Evolutionary conservation across 2,888 invertebrate genomes (phyloP).

Genomic region (Polymixis flavicincta): DNA sequence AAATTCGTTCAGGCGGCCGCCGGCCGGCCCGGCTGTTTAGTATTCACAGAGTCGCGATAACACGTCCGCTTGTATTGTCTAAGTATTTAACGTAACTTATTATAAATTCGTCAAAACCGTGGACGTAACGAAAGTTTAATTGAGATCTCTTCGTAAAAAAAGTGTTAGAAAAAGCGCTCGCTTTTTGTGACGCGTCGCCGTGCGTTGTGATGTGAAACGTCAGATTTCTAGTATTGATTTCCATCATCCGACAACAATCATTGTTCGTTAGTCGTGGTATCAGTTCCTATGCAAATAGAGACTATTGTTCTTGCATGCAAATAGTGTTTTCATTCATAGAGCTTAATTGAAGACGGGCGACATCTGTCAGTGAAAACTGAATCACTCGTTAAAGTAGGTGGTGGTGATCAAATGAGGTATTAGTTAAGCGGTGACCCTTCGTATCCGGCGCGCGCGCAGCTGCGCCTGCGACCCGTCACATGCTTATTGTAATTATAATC

Average conservation of each 20-base stretch:
- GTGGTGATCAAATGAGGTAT: constrained; percentile 83
- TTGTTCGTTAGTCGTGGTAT: constrained; percentile 80
- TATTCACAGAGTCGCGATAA: constrained; percentile 80
- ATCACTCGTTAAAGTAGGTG: constrained; percentile 85
- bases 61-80: constrained; percentile 82
- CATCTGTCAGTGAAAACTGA: constrained; percentile 89
- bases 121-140: constrained; percentile 82
- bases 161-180: constrained; percentile 71
- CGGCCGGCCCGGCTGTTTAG: constrained; percentile 73
- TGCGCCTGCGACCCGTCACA: constrained; percentile 79
- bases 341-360: constrained; percentile 84
- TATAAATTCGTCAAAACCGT: constrained; percentile 86
- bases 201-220: constrained; percentile 83
- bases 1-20: constrained; percentile 71
- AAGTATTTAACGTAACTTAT: constrained; percentile 77
- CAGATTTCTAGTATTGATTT: constrained; percentile 88
- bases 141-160: constrained; percentile 69
- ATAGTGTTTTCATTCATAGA: constrained; percentile 87
- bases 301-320: constrained; percentile 86
- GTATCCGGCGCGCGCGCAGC: constrained; percentile 87
- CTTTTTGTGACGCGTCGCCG: constrained; percentile 72
- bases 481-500: constrained; percentile 82
- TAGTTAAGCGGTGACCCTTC: constrained; percentile 88
- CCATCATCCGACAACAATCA: constrained; percentile 84
- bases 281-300: constrained; percentile 84